Base-by-base conservation (phyloP, 2,888 invertebrate species). In the Alsophila aescularia region DNA sequence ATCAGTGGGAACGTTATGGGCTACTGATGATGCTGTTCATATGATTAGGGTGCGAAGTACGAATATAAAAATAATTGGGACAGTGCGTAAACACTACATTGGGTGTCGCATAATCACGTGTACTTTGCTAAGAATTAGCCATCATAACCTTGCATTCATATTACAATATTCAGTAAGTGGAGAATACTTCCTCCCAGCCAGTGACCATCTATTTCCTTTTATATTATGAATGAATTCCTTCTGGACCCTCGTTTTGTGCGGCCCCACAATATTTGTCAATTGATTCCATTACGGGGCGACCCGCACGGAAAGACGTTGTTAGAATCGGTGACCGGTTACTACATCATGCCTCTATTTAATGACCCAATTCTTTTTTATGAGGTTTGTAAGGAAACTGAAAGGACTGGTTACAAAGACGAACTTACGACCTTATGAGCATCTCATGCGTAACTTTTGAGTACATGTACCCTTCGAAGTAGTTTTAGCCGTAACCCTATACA, bases 231-330 rank as follows among this genome's bases (percentile, higher is more conserved):
- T 66, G 65, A 60, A 66, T 61, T 63, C 58, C 52, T 61, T 40
- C 29, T 37, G 47, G 53, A 55, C 48, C 54, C 54, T 51, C 50
- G 47, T 59, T 68, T 68, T 69, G 56, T 47, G 51, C 48, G 44
- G 24, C 55, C 69, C 61, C 60, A 69, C 59, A 62, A 70, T 70
- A 72, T 65, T 73, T 72, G 67, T 69, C 67, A 67, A 63, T 69
- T 69, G 67, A 63, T 75, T 72, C 66, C 61, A 69, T 71, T 69
- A 65, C 63, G 56, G 58, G 52, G 53, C 54, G 60, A 61, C 60
- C 63, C 68, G 62, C 52, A 53, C 69, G 73, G 73, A 70, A 72
- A 72, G 60, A 62, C 67, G 67, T 70, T 72, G 70, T 73, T 70
- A 68, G 67, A 72, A 68, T 61, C 64, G 64, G 67, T 68, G 58